Conservation (phyloP, 2,797 vertebrate species). For the Enteromius unitaeniatus region DNA sequence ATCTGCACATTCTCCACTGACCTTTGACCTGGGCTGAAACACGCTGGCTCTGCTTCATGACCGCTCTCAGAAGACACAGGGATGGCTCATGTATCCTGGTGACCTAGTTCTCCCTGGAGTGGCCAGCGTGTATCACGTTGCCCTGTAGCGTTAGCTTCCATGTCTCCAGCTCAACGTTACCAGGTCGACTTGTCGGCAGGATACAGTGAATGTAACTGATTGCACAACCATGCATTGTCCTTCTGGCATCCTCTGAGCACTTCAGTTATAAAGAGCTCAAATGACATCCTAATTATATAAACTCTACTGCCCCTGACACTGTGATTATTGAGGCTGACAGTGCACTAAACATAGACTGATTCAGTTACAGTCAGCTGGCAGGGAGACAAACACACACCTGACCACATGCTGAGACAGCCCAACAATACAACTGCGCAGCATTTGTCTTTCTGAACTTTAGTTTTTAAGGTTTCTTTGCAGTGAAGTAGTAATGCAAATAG, state of each 20-base stretch:
- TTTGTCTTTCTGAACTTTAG: neutral
- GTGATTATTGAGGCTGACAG: conserved; percentile 10
- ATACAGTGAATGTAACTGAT: conserved; percentile 29
- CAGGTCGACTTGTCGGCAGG: conserved; percentile 2
- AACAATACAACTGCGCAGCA: neutral
- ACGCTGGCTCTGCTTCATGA: neutral
- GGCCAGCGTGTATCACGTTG: conserved; percentile 50
- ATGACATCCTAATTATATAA: conserved; percentile 38
- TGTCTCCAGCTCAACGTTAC: conserved; percentile 21
- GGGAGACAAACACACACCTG: neutral
- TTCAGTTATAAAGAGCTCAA: conserved; percentile 9
- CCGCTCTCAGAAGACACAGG: neutral
- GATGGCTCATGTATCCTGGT: conserved; percentile 51
- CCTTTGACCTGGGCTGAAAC: neutral
- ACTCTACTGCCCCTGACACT: conserved; percentile 57
- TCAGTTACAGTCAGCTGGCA: conserved; percentile 12
- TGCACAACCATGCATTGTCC: conserved; percentile 39
- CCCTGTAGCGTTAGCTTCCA: conserved; percentile 3
- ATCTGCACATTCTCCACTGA: conserved; percentile 5
- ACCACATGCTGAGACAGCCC: neutral
- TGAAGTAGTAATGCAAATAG: neutral
- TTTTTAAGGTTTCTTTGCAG: neutral
- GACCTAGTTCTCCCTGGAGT: conserved; percentile 49
- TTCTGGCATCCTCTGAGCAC: conserved; percentile 9
- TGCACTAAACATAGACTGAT: conserved; percentile 26